A percentile compares a stretch with the other conserved stretches of the same genome.
Conservation (phyloP, 1,140 invertebrate species). For the Drosophila asahinai region DNA sequence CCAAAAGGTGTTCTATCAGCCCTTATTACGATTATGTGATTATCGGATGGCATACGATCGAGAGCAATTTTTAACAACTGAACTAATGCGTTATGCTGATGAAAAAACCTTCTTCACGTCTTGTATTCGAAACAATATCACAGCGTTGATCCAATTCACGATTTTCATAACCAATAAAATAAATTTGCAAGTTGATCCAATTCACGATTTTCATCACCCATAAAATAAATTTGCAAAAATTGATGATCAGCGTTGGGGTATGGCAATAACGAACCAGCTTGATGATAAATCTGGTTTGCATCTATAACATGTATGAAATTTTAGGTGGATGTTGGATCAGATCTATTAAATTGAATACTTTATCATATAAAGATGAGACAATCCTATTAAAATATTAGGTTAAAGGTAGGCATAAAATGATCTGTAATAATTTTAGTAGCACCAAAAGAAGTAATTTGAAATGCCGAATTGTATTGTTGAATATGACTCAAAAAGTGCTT, state of each 20-base stretch:
- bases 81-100: background rate
- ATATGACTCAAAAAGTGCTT: background rate
- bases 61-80: background rate
- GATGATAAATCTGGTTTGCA: constrained; percentile 1
- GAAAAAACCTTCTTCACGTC: background rate
- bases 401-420: background rate
- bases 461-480: no score
- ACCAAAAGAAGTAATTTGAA: background rate
- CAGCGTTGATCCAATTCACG: background rate
- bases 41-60: no score
- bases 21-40: no score
- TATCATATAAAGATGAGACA: background rate
- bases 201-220: no score
- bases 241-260: background rate
- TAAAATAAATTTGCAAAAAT: background rate
- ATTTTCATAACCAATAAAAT: background rate
- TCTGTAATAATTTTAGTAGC: background rate
- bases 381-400: background rate
- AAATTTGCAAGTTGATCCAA: background rate
- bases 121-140: background rate
- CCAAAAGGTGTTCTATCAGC: no score
- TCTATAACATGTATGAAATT: constrained; percentile 3
- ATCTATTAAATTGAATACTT: background rate
- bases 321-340: background rate
- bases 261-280: background rate